Percentiles rank a stretch among this genome's conserved stretches.
These are phyloP conservation scores for Disparrhopalites patrizii DNA, from an alignment of 2,888 invertebrate genomes.

Conservation along the genomic window DNA sequence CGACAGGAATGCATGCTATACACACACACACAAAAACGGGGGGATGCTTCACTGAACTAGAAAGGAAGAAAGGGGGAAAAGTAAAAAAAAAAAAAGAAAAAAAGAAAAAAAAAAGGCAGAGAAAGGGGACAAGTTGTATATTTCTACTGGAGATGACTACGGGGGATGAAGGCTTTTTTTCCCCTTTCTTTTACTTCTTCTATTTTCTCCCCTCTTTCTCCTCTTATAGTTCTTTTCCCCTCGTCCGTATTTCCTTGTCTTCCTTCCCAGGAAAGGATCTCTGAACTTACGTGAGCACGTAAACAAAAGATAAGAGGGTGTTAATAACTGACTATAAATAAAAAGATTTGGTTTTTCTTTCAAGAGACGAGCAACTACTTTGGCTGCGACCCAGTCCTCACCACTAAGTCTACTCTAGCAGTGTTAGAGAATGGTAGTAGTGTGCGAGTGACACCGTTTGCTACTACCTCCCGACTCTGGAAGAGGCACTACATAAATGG, in stretches of 20 bases:
- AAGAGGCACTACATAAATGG: too few relatives aligned
- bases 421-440: background rate
- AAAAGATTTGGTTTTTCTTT: too few relatives aligned
- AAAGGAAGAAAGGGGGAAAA: background rate
- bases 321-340: too few relatives aligned
- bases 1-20: background rate
- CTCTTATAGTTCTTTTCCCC: background rate
- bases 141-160: too few relatives aligned
- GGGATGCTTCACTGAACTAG: background rate
- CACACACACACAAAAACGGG: background rate
- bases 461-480: background rate
- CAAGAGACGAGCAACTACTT: background rate
- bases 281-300: background rate
- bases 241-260: background rate
- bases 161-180: too few relatives aligned
- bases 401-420: background rate
- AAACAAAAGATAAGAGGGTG: too few relatives aligned
- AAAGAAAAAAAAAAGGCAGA: too few relatives aligned
- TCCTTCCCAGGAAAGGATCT: too few relatives aligned
- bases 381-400: constrained; percentile 2
- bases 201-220: too few relatives aligned
- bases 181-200: too few relatives aligned
- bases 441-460: constrained; percentile 20
- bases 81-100: too few relatives aligned
- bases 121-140: background rate